Evolutionary conservation across 2,888 invertebrate genomes (phyloP), one percentile per base, ranked within the genome.

Genomic region (Lasioglossum villosulum): DNA sequence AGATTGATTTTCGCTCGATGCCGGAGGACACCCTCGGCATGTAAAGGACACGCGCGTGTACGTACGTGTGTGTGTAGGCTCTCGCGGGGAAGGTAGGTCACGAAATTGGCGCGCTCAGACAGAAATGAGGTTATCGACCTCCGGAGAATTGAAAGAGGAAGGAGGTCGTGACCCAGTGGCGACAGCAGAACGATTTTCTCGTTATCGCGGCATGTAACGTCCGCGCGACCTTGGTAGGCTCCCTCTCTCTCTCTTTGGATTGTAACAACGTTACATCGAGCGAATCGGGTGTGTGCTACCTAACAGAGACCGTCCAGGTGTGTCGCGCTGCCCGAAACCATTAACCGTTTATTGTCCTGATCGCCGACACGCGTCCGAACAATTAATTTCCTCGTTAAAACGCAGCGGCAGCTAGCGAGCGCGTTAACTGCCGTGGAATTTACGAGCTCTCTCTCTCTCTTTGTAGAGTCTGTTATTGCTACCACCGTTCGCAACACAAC

Each of bases 141-240:
- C 88, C 82, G 80, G 87, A 89, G 90, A 89, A 90, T 90, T 88
- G 89, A 88, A 86, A 87, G 90, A 91, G 91, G 87, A 91, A 93
- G 91, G 89, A 93, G 92, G 91, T 92, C 92, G 87, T 92, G 92
- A 93, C 93, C 92, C 88, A 91, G 89, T 92, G 89, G 84, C 90
- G 88, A 85, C 88, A 80, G 83, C 88, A 75, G 87, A 88, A 90
- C 89, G 90, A 91, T 92, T 91, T 90, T 90, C 89, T 89, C 87
- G 89, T 90, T 90, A 87, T 86, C 86, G 86, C 86, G 83, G 83
- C 85, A 75, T 84, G 85, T 83, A 88, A 86, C 86, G 75, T 80
- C 68, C 42, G 39, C 37, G 23, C 85, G 86, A 90, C 90, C 90
- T 90, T 90, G 89, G 73, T 75, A 56, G 19, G 30, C 1, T 16